phyloP scores from a whole-genome alignment of 2,113 vertebrate species.

The Casuarius casuarius region DNA sequence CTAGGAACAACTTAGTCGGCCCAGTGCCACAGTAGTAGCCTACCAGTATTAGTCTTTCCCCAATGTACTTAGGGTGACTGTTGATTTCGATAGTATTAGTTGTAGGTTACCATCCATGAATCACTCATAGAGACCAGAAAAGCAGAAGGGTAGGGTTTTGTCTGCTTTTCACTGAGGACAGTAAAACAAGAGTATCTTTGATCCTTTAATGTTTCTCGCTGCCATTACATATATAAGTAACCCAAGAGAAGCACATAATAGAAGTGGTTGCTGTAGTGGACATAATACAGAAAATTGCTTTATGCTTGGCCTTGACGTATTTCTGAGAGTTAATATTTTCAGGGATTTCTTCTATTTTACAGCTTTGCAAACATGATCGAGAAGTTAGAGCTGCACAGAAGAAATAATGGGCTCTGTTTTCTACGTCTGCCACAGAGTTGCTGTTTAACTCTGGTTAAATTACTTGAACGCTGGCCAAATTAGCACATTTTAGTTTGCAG shows the following conservation, averaged over 20 bases:
- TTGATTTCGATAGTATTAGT: background rate
- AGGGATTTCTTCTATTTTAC: background rate
- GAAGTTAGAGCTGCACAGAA: background rate
- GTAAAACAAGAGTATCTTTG: background rate
- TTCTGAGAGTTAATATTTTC: background rate
- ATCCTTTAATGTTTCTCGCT: background rate
- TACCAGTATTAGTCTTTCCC: background rate
- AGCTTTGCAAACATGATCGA: background rate
- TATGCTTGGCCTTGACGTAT: background rate
- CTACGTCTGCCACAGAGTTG: background rate
- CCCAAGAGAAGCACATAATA: background rate
- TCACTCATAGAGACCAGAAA: background rate
- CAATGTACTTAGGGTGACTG: background rate
- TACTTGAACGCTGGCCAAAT: background rate
- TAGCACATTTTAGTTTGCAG: background rate
- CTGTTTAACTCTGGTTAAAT: background rate
- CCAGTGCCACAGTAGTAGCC: background rate
- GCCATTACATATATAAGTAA: background rate
- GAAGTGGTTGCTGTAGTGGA: background rate
- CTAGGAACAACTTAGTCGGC: background rate
- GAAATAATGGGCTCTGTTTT: background rate
- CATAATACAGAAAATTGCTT: background rate
- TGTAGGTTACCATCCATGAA: background rate
- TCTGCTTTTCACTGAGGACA: background rate
- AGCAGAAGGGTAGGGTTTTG: background rate